phyloP scores from a whole-genome alignment of 1,140 invertebrate species.

The Cyclina sinensis region DNA sequence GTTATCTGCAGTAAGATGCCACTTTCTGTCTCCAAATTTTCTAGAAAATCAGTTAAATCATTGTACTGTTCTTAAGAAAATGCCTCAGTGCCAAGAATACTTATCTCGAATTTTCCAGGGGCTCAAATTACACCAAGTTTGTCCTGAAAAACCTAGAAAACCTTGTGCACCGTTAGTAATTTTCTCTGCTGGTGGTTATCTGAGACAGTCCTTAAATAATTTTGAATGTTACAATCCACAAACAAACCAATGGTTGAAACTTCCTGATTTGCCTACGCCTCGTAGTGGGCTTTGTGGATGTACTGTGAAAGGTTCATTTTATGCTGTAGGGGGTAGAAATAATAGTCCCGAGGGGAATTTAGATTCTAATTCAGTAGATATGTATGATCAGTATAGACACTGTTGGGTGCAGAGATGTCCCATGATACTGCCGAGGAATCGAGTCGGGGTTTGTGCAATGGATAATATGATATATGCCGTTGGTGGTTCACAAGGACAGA shows the following conservation, averaged over 20 bases:
- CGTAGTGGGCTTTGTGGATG: conserved; percentile 92
- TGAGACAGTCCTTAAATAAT: conserved; percentile 93
- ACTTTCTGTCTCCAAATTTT: conserved; percentile 96
- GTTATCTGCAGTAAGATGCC: conserved; percentile 94
- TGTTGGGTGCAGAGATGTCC: conserved; percentile 85
- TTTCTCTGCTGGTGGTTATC: conserved; percentile 96
- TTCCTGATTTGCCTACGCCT: conserved; percentile 93
- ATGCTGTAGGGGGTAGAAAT: conserved; percentile 96
- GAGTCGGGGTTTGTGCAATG: conserved; percentile 96
- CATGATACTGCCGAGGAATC: conserved; percentile 94
- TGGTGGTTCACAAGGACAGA: conserved; percentile 94
- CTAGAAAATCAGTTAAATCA: conserved; percentile 96
- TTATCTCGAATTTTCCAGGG: conserved; percentile 95
- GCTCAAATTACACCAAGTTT: conserved; percentile 83
- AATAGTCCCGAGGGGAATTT: conserved; percentile 93
- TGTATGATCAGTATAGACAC: conserved; percentile 93
- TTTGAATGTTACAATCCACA: conserved; percentile 95
- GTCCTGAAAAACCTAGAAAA: conserved; percentile 81
- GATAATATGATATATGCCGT: conserved; percentile 96
- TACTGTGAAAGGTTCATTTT: conserved; percentile 92
- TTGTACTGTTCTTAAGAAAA: conserved; percentile 93
- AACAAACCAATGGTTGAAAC: conserved; percentile 93
- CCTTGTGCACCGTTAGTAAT: conserved; percentile 89
- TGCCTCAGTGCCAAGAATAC: conserved; percentile 95
- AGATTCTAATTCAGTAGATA: conserved; percentile 91